These are phyloP conservation scores for Sphaerophoria taeniata DNA, from an alignment of 2,888 invertebrate species.

Conservation along the genomic window DNA sequence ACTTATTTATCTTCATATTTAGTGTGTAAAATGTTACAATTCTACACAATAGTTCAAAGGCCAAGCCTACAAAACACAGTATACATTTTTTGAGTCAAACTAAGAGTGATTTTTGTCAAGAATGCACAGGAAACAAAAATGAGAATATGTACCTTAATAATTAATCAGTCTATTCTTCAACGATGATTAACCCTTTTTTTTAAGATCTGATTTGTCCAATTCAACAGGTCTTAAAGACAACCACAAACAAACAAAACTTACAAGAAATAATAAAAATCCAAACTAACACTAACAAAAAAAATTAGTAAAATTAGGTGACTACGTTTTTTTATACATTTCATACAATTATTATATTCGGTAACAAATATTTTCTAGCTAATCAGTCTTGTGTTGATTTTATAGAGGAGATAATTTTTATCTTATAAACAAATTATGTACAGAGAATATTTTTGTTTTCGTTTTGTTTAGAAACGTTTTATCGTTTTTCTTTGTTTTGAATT, in stretches of 20 bases:
- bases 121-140: not conserved
- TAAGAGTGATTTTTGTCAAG: not conserved
- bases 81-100: not conserved
- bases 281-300: constrained; percentile 51
- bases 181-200: constrained; percentile 8
- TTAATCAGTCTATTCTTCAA: constrained; percentile 48
- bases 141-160: constrained; percentile 25
- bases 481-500: constrained; percentile 4
- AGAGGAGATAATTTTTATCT: constrained; percentile 52
- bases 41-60: too few relatives aligned
- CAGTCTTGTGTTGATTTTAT: constrained; percentile 67
- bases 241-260: constrained; percentile 19
- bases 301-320: constrained; percentile 51
- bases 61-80: constrained; percentile 2
- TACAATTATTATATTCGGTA: constrained; percentile 48
- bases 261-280: constrained; percentile 14
- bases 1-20: too few relatives aligned
- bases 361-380: constrained; percentile 71
- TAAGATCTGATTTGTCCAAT: not conserved
- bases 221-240: constrained; percentile 47
- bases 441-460: constrained; percentile 18
- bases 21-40: too few relatives aligned
- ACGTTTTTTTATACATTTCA: constrained; percentile 17
- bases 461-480: constrained; percentile 49
- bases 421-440: constrained; percentile 50